Evolutionary conservation across 2,888 invertebrate genomes (phyloP).

Genomic region (Lochmaea capreae): DNA sequence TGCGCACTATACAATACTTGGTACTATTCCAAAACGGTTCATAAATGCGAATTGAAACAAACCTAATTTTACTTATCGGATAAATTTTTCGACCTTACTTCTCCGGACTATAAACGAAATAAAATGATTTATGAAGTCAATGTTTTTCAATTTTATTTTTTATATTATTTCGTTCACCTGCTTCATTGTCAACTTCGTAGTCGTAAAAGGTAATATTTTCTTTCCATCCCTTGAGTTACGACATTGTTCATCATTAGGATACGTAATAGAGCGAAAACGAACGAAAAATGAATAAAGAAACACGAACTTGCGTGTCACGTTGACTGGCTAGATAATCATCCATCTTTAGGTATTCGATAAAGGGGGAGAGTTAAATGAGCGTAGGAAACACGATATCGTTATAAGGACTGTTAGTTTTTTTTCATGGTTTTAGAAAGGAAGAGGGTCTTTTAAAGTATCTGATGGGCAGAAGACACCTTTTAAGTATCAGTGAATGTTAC

Average conservation of each 20-base stretch:
- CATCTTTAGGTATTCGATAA: constrained; percentile 19
- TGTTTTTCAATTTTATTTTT: background rate
- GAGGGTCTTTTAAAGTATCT: background rate
- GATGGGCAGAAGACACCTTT: background rate
- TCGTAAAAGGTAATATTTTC: background rate
- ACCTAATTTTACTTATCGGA: too few relatives aligned
- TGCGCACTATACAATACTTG: too few relatives aligned
- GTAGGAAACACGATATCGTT: constrained; percentile 21
- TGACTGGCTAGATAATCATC: constrained; percentile 26
- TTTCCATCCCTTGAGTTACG: background rate
- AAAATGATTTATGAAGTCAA: background rate
- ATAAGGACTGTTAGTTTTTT: constrained; percentile 20
- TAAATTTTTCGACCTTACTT: too few relatives aligned
- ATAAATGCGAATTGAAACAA: too few relatives aligned
- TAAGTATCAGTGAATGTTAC: too few relatives aligned
- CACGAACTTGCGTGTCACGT: constrained; percentile 28
- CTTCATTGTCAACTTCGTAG: background rate
- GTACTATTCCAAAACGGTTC: too few relatives aligned
- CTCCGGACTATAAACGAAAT: too few relatives aligned
- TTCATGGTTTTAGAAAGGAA: constrained; percentile 5
- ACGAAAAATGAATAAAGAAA: constrained; percentile 22
- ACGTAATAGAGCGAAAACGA: background rate
- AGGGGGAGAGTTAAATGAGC: constrained; percentile 18
- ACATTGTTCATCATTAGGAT: background rate
- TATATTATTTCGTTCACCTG: background rate